These are phyloP conservation scores for Alloscopus bannaensis DNA, from an alignment of 2,888 invertebrate species.

Conservation along the genomic window DNA sequence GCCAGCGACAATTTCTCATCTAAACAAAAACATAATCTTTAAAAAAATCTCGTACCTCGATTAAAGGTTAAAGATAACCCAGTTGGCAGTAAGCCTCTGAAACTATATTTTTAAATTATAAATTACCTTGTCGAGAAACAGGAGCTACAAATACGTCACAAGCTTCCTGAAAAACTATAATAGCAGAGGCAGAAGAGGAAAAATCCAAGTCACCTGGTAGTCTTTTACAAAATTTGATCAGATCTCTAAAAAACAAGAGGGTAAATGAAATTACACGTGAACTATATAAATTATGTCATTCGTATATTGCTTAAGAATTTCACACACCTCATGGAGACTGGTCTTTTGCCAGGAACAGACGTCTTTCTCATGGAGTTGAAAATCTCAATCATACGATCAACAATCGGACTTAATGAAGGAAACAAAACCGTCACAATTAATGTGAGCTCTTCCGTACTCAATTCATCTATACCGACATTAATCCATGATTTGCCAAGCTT, in stretches of 20 bases:
- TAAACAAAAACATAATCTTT: slow-evolving; percentile 74
- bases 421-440: slow-evolving; percentile 50
- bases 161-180: slow-evolving; percentile 89
- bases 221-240: slow-evolving; percentile 93
- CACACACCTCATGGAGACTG: slow-evolving; percentile 68
- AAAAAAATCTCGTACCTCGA: neutral
- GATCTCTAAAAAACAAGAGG: slow-evolving; percentile 81
- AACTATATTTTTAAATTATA: neutral
- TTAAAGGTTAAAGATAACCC: neutral
- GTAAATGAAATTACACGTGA: slow-evolving; percentile 10
- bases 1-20: slow-evolving; percentile 82
- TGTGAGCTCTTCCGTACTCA: slow-evolving; percentile 85
- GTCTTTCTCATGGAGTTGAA: slow-evolving; percentile 57
- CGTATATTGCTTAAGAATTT: no score
- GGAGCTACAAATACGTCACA: slow-evolving; percentile 93
- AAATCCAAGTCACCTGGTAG: slow-evolving; percentile 85
- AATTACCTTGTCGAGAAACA: slow-evolving; percentile 78
- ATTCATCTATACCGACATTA: slow-evolving; percentile 87
- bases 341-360: slow-evolving; percentile 19
- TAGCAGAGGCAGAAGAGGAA: slow-evolving; percentile 82
- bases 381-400: slow-evolving; percentile 64
- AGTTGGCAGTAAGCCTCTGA: neutral
- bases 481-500: slow-evolving; percentile 87
- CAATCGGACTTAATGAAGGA: slow-evolving; percentile 62
- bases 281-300: no score